Base-by-base conservation (phyloP, 2,888 invertebrate species). In the Eulithis prunata region DNA sequence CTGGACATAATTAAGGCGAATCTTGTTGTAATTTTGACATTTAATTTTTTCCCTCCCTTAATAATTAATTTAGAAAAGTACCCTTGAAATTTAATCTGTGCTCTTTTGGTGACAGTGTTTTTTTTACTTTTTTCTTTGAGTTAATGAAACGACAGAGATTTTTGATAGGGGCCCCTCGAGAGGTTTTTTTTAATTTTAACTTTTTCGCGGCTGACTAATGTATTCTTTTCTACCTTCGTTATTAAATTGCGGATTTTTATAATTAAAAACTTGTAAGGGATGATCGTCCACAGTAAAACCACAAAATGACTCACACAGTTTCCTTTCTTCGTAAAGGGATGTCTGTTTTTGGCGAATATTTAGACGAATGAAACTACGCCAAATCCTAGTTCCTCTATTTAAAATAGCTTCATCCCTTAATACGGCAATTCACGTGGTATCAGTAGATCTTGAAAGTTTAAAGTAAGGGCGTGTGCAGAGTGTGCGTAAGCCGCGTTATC, bases 11-110 rank as follows among this genome's bases (percentile, higher is more conserved):
- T 92, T 90, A 91, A 91, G 85, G 85, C 83, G 84, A 90, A 91
- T 91, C 89, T 91, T 90, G 91, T 91, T 91, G 91, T 92, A 92
- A 92, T 91, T 91, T 91, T 89, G 90, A 91, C 91, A 84, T 91
- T 91, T 91, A 89, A 91, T 91, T 91, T 91, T 91, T 91, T 90
- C 81, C 81, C 78, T 73, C 87, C 87, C 89, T 67, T 62, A 71
- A 69, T 91, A 91, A 91, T 91, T 91, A 91, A 90, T 90, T 91
- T 87, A 84, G 84, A 87, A 87, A 88, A 88, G 86, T 85, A 81
- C 86, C 86, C 83, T 87, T 88, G 89, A 89, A 90, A 88, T 91
- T 91, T 91, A 91, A 91, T 91, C 88, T 90, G 76, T 83, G 86
- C 87, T 84, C 80, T 86, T 87, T 81, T 77, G 85, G 85, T 83